Base-by-base conservation (phyloP, 2,113 vertebrate genomes). In the Neolamprologus cancellatus region DNA sequence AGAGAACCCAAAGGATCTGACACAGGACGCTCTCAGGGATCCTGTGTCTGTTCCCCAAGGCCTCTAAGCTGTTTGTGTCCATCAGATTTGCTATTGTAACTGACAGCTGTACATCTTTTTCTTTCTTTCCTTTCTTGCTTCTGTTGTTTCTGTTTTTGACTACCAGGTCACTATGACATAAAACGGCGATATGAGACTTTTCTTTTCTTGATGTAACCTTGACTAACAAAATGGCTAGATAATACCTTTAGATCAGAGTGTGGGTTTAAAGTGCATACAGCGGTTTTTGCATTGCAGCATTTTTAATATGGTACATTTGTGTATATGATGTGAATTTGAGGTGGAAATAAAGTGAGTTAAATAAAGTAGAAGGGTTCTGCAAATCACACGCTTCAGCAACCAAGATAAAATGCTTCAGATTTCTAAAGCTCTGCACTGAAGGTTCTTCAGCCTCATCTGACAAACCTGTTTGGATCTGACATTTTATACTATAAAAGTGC, bases 341-440 rank as follows among this genome's bases (percentile, higher is more conserved):
- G 87, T 88, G 87, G 79, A 69, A 80, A 82, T 85, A 66, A 34
- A 82, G 85, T 88, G 78, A 79, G 79, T 59, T 28, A 64, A 88
- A 79, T 87, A 93, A 87, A 88, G 86, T 54, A 84, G 82, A 66
- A 80, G 34, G 64, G 18, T 57, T 92, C 84, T 87, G 87, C 86
- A 85, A 91, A 90, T 92, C 81, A 88, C 81, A 84, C 90, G 87
- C 88, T 90, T 92, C 79, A 90, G 91, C 91, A 93, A 93, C 85
- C 84, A 88, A 90, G 79, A 84, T 79, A 87, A 91, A 92, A 94
- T 79, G 95, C 93, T 88, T 93, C 95, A 94, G 95, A 95, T 95
- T 96, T 96, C 87, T 86, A 91, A 95, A 95, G 94, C 93, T 94
- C 87, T 94, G 95, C 95, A 95, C 94, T 89, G 69, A 81, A 78